phyloP scores from a whole-genome alignment of 1,140 invertebrate species.

The Hyposmocoma kahamanoa region DNA sequence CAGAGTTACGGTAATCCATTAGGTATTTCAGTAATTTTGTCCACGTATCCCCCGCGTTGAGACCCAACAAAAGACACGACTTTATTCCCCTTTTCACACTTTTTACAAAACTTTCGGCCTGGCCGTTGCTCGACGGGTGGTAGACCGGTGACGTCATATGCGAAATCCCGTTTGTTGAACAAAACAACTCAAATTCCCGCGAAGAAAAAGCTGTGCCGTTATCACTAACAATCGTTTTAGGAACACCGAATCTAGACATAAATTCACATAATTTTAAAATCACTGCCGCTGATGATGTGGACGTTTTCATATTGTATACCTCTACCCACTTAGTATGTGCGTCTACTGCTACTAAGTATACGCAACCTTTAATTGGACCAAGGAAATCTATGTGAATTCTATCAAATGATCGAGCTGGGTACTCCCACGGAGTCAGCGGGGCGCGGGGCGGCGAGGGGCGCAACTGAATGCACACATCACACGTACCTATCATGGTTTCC shows the following conservation, averaged over 20 bases:
- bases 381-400: constrained; percentile 7
- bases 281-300: neutral
- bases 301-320: constrained; percentile 10
- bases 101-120: constrained; percentile 7
- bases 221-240: constrained; percentile 3
- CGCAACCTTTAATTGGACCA: neutral
- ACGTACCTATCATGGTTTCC: neutral
- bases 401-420: neutral
- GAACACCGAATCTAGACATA: constrained; percentile 5
- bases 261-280: constrained; percentile 13
- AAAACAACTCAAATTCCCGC: constrained; percentile 5
- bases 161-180: constrained; percentile 4
- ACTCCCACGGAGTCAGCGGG: neutral
- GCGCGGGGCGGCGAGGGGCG: constrained; percentile 6
- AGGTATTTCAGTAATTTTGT: neutral
- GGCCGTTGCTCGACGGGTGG: constrained; percentile 10
- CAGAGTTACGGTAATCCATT: constrained; percentile 6
- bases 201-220: constrained; percentile 8
- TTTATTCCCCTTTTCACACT: constrained; percentile 8
- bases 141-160: constrained; percentile 9
- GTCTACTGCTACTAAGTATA: constrained; percentile 10
- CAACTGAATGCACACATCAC: constrained; percentile 4
- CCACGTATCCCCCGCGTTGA: neutral
- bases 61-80: neutral
- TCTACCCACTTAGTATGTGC: constrained; percentile 25